These are phyloP conservation scores for Halictus quadricinctus DNA, from an alignment of 2,888 invertebrate species.

Conservation along the genomic window DNA sequence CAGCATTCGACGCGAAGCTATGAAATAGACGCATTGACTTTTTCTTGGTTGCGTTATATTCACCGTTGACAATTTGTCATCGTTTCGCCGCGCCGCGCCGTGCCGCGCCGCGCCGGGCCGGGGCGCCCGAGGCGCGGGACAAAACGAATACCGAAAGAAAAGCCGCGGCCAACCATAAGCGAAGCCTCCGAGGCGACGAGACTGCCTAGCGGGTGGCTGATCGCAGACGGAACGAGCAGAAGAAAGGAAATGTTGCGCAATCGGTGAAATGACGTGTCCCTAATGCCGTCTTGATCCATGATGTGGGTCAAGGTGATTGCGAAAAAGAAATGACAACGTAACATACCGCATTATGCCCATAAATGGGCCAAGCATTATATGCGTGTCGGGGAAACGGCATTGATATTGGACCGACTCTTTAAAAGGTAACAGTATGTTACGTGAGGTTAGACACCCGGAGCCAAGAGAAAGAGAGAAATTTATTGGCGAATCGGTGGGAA, in stretches of 20 bases:
- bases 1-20: background rate
- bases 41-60: conserved; percentile 6
- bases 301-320: conserved; percentile 80
- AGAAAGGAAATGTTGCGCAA: conserved; percentile 45
- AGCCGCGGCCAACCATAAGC: background rate
- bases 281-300: conserved; percentile 63
- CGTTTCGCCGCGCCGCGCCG: background rate
- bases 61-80: conserved; percentile 16
- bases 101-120: background rate
- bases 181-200: background rate
- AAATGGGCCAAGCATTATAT: conserved; percentile 75
- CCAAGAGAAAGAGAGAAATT: conserved; percentile 54
- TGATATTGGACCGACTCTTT: conserved; percentile 66
- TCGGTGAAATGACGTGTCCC: conserved; percentile 73
- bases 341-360: conserved; percentile 78
- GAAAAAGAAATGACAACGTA: conserved; percentile 79
- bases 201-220: conserved; percentile 36
- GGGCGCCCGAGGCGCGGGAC: background rate
- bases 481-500: conserved; percentile 43
- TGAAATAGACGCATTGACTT: background rate
- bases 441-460: conserved; percentile 59
- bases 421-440: conserved; percentile 64
- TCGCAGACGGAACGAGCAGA: conserved; percentile 10
- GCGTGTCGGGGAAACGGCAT: conserved; percentile 65
- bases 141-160: background rate